Evolutionary conservation across 2,888 invertebrate species (phyloP).

Genomic region (Epsilonema sp.): DNA sequence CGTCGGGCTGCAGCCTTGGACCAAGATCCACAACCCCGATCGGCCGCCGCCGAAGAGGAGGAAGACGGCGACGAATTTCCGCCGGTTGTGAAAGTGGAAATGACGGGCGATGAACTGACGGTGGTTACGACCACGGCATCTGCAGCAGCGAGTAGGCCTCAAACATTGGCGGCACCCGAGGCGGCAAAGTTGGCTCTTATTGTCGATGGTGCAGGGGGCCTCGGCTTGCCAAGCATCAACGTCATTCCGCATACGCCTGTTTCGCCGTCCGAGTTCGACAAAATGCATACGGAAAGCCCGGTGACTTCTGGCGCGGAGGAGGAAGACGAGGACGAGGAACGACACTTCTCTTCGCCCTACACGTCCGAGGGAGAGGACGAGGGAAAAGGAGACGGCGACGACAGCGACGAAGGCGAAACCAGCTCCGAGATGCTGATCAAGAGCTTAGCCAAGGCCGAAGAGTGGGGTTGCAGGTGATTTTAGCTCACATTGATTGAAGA

Average conservation of each 20-base stretch:
- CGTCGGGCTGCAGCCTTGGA: no score
- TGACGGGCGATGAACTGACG: conserved; percentile 32
- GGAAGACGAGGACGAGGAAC: conserved; percentile 35
- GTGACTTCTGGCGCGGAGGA: conserved; percentile 26
- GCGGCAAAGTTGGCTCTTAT: conserved; percentile 9
- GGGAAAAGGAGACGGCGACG: no score
- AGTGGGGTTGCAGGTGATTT: no score
- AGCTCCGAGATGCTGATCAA: no score
- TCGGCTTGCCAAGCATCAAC: conserved; percentile 22
- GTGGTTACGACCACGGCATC: conserved; percentile 24
- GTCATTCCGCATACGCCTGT: conserved; percentile 25
- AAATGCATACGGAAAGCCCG: background rate
- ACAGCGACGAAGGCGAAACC: no score
- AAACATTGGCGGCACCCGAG: conserved; percentile 12
- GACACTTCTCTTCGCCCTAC: conserved; percentile 12
- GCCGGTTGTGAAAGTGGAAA: no score
- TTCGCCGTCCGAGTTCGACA: background rate
- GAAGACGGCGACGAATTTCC: no score
- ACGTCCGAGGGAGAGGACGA: conserved; percentile 1
- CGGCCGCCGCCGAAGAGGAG: no score
- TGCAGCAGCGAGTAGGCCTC: background rate
- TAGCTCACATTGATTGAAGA: no score
- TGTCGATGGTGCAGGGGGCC: no score
- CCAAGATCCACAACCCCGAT: no score
- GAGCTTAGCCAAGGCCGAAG: no score